Evolutionary conservation across 2,797 vertebrate species (phyloP).

Genomic region (Lacerta bilineata): DNA sequence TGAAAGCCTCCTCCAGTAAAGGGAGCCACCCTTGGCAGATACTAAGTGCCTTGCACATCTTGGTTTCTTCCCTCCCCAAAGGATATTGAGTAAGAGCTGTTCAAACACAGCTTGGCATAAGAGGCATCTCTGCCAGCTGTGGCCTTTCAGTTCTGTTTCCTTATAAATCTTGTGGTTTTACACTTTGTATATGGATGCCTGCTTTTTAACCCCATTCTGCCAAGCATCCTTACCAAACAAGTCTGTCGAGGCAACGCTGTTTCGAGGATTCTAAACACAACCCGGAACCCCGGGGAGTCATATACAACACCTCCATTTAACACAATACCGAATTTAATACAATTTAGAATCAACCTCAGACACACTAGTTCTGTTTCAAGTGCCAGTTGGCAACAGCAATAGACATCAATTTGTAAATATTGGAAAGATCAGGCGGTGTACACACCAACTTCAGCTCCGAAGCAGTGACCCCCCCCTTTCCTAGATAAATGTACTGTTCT

Average conservation of each 20-base stretch:
- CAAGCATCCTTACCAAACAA: not conserved
- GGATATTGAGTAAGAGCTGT: not conserved
- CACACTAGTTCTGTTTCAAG: too few relatives aligned
- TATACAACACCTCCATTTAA: too few relatives aligned
- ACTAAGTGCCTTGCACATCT: not conserved
- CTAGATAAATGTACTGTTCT: not conserved
- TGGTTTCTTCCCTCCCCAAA: not conserved
- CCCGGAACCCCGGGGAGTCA: too few relatives aligned
- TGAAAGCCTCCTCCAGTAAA: not conserved
- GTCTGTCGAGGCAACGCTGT: not conserved
- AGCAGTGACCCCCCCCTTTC: not conserved
- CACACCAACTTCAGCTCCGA: not conserved
- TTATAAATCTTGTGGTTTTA: not conserved
- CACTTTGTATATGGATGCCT: not conserved
- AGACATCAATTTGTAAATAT: too few relatives aligned
- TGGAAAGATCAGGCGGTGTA: too few relatives aligned
- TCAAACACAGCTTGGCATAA: slow-evolving; percentile 7
- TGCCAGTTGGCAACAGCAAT: too few relatives aligned
- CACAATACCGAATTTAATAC: too few relatives aligned
- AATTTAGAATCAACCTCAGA: too few relatives aligned
- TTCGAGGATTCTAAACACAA: too few relatives aligned
- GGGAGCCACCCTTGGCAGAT: slow-evolving; percentile 9
- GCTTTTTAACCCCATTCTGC: not conserved
- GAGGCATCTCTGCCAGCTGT: not conserved
- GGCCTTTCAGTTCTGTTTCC: not conserved